A percentile compares a stretch with the other conserved stretches of the same genome.
phyloP scores from a whole-genome alignment of 1,140 invertebrate genomes.

The Venturia canescens region DNA sequence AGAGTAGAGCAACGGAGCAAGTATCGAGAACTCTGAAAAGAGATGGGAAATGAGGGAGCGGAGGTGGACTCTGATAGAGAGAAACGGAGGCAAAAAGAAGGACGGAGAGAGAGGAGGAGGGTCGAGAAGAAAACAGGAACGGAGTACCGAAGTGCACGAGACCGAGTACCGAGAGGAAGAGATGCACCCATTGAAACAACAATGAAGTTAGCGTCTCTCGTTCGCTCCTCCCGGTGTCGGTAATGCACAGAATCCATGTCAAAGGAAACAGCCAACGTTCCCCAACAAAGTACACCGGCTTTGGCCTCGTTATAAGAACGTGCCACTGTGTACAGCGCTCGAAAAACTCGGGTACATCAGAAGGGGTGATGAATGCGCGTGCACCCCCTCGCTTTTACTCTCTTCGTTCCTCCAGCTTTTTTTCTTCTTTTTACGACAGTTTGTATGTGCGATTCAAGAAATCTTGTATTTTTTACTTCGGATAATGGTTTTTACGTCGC shows the following conservation, averaged over 20 bases:
- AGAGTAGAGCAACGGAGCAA: background rate
- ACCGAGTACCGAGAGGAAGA: slow-evolving; percentile 24
- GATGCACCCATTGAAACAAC: slow-evolving; percentile 71
- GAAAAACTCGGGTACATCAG: background rate
- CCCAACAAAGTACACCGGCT: slow-evolving; percentile 13
- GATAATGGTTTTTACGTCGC: slow-evolving; percentile 21
- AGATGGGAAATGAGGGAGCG: background rate
- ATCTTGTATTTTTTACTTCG: slow-evolving; percentile 50
- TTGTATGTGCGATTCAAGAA: slow-evolving; percentile 35
- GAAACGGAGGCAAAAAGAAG: background rate
- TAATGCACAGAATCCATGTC: slow-evolving; percentile 72
- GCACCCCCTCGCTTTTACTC: background rate
- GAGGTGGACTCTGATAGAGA: background rate
- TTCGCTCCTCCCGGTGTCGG: slow-evolving; percentile 69
- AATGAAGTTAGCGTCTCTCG: slow-evolving; percentile 73
- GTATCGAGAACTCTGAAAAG: no score
- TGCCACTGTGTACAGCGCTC: background rate
- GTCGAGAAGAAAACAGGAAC: background rate
- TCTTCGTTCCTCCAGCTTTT: background rate
- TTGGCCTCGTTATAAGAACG: slow-evolving; percentile 16
- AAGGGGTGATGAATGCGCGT: slow-evolving; percentile 33
- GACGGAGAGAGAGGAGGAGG: no score
- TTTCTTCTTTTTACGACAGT: background rate
- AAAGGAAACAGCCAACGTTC: slow-evolving; percentile 65
- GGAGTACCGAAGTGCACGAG: background rate